A percentile compares a stretch with the other conserved stretches of the same genome.
phyloP scores from a whole-genome alignment of 2,113 vertebrate genomes.

The Tichodroma muraria region DNA sequence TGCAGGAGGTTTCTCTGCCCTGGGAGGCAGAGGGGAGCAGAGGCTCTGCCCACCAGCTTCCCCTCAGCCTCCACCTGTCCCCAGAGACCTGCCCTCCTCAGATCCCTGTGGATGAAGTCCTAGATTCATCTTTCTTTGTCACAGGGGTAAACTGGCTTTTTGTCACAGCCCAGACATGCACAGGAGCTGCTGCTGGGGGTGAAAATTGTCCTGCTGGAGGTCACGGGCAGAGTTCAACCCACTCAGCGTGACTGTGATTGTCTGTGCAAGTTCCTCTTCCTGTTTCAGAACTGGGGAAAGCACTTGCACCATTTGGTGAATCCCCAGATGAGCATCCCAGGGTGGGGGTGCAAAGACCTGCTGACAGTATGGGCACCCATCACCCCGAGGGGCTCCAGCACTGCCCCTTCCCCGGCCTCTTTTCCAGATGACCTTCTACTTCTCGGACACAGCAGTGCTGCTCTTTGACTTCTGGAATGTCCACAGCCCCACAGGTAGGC shows the following conservation, averaged over 20 bases:
- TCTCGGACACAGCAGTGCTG: conserved; percentile 79
- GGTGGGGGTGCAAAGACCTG: background rate
- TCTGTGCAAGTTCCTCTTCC: background rate
- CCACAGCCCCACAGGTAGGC: conserved; percentile 80
- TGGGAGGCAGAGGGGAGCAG: background rate
- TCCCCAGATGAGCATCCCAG: background rate
- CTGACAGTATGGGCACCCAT: background rate
- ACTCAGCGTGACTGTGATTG: background rate
- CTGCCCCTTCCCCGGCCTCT: background rate
- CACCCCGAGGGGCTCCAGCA: fast-evolving
- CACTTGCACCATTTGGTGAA: background rate
- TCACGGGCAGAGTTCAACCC: background rate
- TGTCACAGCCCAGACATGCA: fast-evolving
- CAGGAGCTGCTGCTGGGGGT: background rate
- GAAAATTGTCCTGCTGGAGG: background rate
- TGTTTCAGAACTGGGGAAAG: fast-evolving
- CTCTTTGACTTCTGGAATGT: conserved; percentile 93
- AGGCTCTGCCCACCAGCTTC: background rate
- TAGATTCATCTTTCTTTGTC: background rate
- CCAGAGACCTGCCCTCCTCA: background rate
- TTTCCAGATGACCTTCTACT: conserved; percentile 87
- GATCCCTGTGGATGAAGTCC: fast-evolving
- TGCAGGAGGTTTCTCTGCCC: background rate
- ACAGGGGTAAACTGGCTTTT: background rate
- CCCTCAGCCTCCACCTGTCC: background rate